Percentiles rank a stretch among this genome's conserved stretches.
Evolutionary conservation across 2,888 invertebrate species (phyloP).

Genomic region (Tupiocoris notatus): DNA sequence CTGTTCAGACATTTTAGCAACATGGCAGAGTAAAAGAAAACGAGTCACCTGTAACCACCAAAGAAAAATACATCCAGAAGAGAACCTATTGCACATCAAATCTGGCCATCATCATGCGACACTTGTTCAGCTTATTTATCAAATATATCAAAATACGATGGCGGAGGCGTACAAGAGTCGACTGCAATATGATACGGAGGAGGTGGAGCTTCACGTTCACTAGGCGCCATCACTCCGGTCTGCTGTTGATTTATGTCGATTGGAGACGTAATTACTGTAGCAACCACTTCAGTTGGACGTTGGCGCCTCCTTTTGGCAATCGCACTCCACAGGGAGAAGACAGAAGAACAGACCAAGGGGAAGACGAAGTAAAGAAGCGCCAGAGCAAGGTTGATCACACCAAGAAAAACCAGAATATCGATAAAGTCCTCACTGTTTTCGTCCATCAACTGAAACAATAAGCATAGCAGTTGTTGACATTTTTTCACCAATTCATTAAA

Average conservation of each 20-base stretch:
- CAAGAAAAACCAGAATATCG: conserved; percentile 35
- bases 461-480: too few relatives aligned
- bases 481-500: too few relatives aligned
- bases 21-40: too few relatives aligned
- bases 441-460: conserved; percentile 15
- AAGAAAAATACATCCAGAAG: too few relatives aligned
- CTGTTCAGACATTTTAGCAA: too few relatives aligned
- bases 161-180: conserved; percentile 59
- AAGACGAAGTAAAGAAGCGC: conserved; percentile 25
- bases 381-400: conserved; percentile 19
- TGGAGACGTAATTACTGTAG: conserved; percentile 52
- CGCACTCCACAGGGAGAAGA: conserved; percentile 9
- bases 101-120: background rate
- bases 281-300: conserved; percentile 46
- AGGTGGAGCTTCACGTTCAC: conserved; percentile 58
- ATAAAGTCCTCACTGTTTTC: conserved; percentile 15
- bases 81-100: too few relatives aligned
- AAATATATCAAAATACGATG: conserved; percentile 59
- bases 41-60: too few relatives aligned
- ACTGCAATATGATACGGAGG: conserved; percentile 85
- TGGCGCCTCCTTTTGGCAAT: conserved; percentile 44
- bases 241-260: conserved; percentile 49
- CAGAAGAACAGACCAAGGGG: conserved; percentile 11
- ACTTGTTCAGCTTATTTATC: conserved; percentile 11
- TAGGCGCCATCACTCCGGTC: conserved; percentile 10